Conservation (phyloP, 2,113 vertebrate species). For the Lagopus leucura region DNA sequence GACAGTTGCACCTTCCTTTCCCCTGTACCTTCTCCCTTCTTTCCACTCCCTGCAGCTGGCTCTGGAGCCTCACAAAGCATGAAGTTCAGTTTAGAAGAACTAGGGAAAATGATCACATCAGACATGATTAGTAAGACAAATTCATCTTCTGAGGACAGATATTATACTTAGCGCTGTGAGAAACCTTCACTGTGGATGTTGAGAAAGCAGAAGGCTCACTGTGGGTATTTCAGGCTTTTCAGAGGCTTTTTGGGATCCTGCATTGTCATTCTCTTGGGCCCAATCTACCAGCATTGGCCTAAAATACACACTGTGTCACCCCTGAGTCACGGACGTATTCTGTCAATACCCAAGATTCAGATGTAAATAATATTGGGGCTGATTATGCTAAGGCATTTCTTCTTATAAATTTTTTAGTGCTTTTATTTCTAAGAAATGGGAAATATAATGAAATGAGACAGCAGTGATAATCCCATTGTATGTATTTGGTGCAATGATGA, state of each 20-base stretch:
- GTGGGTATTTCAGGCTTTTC: background rate
- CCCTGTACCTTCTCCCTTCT: background rate
- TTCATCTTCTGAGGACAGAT: background rate
- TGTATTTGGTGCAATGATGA: constrained; percentile 14
- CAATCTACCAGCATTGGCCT: background rate
- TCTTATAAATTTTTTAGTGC: constrained; percentile 5
- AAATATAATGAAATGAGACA: constrained; percentile 66
- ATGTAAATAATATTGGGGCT: background rate
- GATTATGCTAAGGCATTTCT: constrained; percentile 36
- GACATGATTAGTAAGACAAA: background rate
- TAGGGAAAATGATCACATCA: background rate
- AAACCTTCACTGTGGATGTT: background rate
- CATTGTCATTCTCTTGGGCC: background rate
- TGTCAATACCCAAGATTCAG: background rate
- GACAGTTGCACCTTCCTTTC: background rate
- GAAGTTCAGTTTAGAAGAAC: background rate
- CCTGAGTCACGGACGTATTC: background rate
- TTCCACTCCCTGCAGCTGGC: background rate
- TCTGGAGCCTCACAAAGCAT: background rate
- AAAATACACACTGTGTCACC: background rate
- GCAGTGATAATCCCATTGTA: constrained; percentile 18
- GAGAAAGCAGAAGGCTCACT: background rate
- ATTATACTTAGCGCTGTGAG: background rate
- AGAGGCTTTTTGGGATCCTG: background rate
- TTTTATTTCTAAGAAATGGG: constrained; percentile 2